Base-by-base conservation (phyloP, 2,113 vertebrate species). In the Spea bombifrons region DNA sequence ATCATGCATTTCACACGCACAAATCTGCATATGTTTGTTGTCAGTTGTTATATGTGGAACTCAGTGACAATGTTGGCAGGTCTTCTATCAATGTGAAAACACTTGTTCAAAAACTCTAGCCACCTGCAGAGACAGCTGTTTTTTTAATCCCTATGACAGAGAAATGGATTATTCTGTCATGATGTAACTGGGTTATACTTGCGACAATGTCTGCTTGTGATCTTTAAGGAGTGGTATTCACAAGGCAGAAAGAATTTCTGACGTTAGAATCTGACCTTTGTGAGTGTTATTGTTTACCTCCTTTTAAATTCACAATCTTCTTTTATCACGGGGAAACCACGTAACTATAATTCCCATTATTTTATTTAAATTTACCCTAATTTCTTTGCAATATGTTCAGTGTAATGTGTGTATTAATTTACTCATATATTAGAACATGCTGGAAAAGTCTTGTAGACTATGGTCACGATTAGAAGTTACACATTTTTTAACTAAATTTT, bases 61-160 rank as follows among this genome's bases (percentile, higher is more conserved):
- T 13, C 10, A 2, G 50, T 53, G 10, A 53, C 50, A 53, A 53
- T 53, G 50, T 53, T 53, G 10, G 7, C 50, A 7, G 50, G 50
- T 8, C 55, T 4, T 59, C 12, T 59, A 59, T 12, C 68, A 44
- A 48, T 69, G 75, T 69, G 75, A 68, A 76, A 57, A 76, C 64
- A 67, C 53, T 44, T 45, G 53, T 61, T 69, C 53, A 17, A 44
- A 47, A 68, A 16, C 45, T 16, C 75, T 69, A 8, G 15, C 44
- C 52, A 68, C 66, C 66, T 76, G 53, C 75, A 69, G 44, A 48
- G 45, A 76, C 66, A 76, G 75, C 66, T 76, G 75, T 46, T 30
- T 68, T 67, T 67, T 67, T 67, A 75, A 75, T 75, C 74, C 74
- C 53, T 66, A 75, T 67, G 66, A 67, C 64, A 67, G 50, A 52